Conservation (phyloP, 2,888 invertebrate species). For the Latheticus oryzae region DNA sequence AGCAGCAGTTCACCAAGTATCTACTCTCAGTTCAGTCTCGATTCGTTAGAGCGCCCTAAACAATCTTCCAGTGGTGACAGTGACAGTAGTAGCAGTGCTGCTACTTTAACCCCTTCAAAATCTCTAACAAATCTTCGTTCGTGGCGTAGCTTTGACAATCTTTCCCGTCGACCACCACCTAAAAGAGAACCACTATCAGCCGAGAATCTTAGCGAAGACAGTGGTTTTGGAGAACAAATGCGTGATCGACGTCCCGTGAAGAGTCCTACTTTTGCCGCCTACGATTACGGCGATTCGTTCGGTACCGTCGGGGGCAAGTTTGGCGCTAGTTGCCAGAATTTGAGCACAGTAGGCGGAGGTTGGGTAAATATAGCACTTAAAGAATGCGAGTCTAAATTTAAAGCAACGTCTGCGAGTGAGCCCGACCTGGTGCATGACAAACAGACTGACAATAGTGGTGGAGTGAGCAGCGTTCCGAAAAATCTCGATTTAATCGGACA, state of each 20-base stretch:
- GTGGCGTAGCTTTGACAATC: conserved; percentile 65
- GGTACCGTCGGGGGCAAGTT: conserved; percentile 60
- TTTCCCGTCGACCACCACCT: conserved; percentile 52
- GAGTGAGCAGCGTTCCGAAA: conserved; percentile 71
- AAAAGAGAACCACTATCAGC: conserved; percentile 79
- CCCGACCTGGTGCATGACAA: conserved; percentile 57
- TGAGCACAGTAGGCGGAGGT: conserved; percentile 59
- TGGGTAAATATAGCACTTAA: conserved; percentile 57
- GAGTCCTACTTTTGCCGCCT: conserved; percentile 56
- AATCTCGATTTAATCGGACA: conserved; percentile 73
- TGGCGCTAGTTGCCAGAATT: conserved; percentile 64
- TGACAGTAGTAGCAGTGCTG: conserved; percentile 63
- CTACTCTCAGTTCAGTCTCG: conserved; percentile 68
- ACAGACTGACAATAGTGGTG: conserved; percentile 12
- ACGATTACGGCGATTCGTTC: conserved; percentile 59
- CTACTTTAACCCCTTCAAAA: conserved; percentile 58
- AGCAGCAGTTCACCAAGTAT: conserved; percentile 66
- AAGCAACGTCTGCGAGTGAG: conserved; percentile 61
- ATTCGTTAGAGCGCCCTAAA: conserved; percentile 61
- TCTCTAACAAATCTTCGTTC: conserved; percentile 63
- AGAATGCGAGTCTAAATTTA: conserved; percentile 59
- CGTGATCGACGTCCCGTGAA: conserved; percentile 51
- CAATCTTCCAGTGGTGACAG: conserved; percentile 54
- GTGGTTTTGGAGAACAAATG: conserved; percentile 77
- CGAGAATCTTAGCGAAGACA: conserved; percentile 85